A percentile compares a stretch with the other conserved stretches of the same genome.
Evolutionary conservation across 2,797 vertebrate species (phyloP).

Genomic region (Harpagifer antarcticus): DNA sequence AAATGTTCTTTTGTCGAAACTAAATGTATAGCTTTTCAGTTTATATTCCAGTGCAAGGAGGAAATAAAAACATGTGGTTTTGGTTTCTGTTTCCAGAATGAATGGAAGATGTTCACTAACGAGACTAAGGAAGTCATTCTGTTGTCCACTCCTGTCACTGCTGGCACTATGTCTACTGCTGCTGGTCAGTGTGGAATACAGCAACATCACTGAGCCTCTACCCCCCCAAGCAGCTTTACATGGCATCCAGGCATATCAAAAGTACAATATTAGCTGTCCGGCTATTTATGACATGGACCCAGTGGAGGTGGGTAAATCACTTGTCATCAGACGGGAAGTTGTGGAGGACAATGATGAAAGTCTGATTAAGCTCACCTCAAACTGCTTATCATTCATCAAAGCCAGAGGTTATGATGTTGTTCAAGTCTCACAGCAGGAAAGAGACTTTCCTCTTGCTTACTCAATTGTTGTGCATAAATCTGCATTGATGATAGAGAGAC

Average conservation of each 20-base stretch:
- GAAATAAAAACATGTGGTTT: not conserved
- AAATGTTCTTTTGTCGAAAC: not conserved
- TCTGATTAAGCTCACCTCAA: constrained; percentile 45
- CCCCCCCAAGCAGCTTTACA: constrained; percentile 61
- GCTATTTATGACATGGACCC: constrained; percentile 80
- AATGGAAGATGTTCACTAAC: constrained; percentile 70
- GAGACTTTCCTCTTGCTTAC: constrained; percentile 89
- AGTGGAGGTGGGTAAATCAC: constrained; percentile 69
- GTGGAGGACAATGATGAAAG: constrained; percentile 50
- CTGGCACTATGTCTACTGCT: constrained; percentile 82
- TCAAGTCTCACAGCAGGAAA: constrained; percentile 82
- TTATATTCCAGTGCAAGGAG: not conserved
- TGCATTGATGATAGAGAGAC: constrained; percentile 89
- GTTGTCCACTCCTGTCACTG: constrained; percentile 74
- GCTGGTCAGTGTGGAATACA: constrained; percentile 63
- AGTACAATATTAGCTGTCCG: constrained; percentile 73
- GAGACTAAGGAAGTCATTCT: constrained; percentile 69
- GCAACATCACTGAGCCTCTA: constrained; percentile 76
- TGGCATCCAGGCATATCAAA: constrained; percentile 65
- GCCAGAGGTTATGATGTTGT: constrained; percentile 56
- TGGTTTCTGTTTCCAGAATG: constrained; percentile 82
- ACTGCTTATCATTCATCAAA: constrained; percentile 56
- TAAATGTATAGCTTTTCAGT: not conserved
- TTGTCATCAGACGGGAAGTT: constrained; percentile 49
- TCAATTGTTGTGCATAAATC: constrained; percentile 94